These are phyloP conservation scores for Agrochola litura DNA, from an alignment of 2,888 invertebrate species.

Conservation along the genomic window DNA sequence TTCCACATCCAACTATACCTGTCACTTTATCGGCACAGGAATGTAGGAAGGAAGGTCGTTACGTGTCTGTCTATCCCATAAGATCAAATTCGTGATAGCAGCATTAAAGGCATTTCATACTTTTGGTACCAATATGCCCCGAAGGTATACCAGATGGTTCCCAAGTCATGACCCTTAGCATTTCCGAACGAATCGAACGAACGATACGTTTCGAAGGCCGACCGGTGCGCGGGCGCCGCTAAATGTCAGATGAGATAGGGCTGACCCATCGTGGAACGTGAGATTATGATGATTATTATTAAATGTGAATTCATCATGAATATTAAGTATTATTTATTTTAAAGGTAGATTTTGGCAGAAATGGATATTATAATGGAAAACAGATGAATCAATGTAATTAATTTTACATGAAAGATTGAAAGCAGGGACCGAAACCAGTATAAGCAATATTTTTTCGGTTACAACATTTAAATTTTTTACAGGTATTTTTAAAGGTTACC, in stretches of 20 bases:
- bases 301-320: slow-evolving; percentile 5
- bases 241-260: slow-evolving; percentile 70
- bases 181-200: slow-evolving; percentile 63
- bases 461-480: too few relatives aligned
- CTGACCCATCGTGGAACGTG: slow-evolving; percentile 43
- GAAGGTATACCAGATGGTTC: slow-evolving; percentile 64
- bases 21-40: not conserved
- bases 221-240: slow-evolving; percentile 65
- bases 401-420: not conserved
- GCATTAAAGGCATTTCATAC: slow-evolving; percentile 33
- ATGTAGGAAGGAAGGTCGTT: slow-evolving; percentile 36
- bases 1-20: slow-evolving; percentile 23
- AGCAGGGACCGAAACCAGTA: too few relatives aligned
- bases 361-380: too few relatives aligned
- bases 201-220: slow-evolving; percentile 70
- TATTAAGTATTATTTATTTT: too few relatives aligned
- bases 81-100: slow-evolving; percentile 51
- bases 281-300: slow-evolving; percentile 27
- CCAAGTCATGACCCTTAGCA: slow-evolving; percentile 68
- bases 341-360: not conserved
- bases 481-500: too few relatives aligned
- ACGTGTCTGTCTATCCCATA: slow-evolving; percentile 22
- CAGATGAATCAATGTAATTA: not conserved
- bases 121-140: slow-evolving; percentile 41
- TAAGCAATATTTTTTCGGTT: too few relatives aligned